phyloP scores from a whole-genome alignment of 2,113 vertebrate genomes.

The Steatornis caripensis region DNA sequence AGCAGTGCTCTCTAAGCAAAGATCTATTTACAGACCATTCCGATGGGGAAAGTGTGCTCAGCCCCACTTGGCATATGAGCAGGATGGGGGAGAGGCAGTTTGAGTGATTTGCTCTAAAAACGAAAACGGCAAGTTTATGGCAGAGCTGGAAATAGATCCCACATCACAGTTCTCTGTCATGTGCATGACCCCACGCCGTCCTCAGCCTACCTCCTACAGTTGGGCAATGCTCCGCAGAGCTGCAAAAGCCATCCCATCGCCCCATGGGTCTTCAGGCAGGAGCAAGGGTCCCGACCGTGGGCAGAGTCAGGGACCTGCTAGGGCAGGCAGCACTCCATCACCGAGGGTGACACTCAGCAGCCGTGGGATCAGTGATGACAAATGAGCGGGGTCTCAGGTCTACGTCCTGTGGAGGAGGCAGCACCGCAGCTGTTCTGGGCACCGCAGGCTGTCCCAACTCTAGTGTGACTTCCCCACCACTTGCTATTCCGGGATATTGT shows the following conservation, averaged over 20 bases:
- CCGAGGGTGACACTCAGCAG: background rate
- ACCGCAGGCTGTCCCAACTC: background rate
- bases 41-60: fast-evolving
- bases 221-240: background rate
- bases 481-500: conserved; percentile 29
- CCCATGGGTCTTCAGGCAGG: background rate
- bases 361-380: fast-evolving
- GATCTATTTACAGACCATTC: background rate
- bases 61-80: background rate
- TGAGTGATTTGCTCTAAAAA: background rate
- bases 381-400: fast-evolving
- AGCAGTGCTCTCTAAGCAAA: background rate
- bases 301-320: background rate
- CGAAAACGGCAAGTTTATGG: background rate
- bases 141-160: conserved; percentile 3
- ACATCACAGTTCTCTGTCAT: background rate
- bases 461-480: background rate
- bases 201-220: background rate
- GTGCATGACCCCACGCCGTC: fast-evolving
- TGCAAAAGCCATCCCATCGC: background rate
- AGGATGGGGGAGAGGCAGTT: background rate
- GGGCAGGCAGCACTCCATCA: background rate
- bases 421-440: background rate
- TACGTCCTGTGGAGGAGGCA: background rate
- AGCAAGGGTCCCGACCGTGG: background rate